Base-by-base conservation (phyloP, 2,888 invertebrate species). In the Melinopterus prodromus region DNA sequence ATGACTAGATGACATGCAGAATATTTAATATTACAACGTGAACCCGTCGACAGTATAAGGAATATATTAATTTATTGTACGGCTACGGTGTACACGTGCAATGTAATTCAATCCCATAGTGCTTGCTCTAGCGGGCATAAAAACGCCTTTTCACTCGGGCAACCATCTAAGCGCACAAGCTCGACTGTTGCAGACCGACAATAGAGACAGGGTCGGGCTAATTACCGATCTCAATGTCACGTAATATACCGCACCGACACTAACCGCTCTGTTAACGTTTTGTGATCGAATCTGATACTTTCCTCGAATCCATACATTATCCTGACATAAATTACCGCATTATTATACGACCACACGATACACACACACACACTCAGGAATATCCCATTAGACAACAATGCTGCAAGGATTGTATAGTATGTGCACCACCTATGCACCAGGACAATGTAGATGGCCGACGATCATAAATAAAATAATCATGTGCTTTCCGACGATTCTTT, bases 211-310 rank as follows among this genome's bases (percentile, higher is more conserved):
- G 37, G 74, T 12, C 53, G 35, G 71, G 74, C n/a, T 74, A 74
- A 74, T 74, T 74, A 74, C 74, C n/a, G 74, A 37, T 37, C 37
- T 74, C 74, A 74, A 74, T 74, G 74, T 74, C 74, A 74, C 37
- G 74, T 74, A 74, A 74, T 74, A 74, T 37, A 37, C 74, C 36
- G 37, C n/a, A 36, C 36, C 74, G 74, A 53, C 53, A 12, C 53
- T 53, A 53, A 53, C 53, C 53, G 53, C 53, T 53, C 53, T 53
- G 53, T 53, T 53, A 53, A 53, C 53, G 53, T 53, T 53, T 53
- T 53, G 53, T 53, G 74, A 74, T 35, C 74, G 74, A 74, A 37
- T n/a, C 74, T 35, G 74, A n/a, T 53, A 37, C 37, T 74, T 74
- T 74, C 74, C 74, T 36, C 35, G 74, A 74, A 74, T 37, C 74